Conservation (phyloP, 2,888 invertebrate genomes). For the Leptothorax acervorum region DNA sequence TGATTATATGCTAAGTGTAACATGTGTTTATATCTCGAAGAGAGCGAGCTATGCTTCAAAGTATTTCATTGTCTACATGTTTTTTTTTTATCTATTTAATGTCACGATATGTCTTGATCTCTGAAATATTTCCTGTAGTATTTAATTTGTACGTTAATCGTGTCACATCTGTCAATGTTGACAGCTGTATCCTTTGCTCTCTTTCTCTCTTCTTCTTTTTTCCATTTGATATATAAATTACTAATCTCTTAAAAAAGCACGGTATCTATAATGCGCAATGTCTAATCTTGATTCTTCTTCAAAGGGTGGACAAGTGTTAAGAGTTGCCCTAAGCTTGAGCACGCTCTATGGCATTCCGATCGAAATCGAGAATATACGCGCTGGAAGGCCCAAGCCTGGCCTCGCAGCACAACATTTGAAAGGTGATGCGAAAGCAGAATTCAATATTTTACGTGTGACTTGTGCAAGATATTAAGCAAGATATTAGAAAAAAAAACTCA, state of each 20-base stretch:
- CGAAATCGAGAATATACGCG: constrained; percentile 91
- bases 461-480: too few species aligned
- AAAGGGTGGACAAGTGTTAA: constrained; percentile 96
- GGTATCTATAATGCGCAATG: background rate
- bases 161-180: background rate
- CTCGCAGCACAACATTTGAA: constrained; percentile 93
- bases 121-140: background rate
- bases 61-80: background rate
- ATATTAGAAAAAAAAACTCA: background rate
- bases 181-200: background rate
- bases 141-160: background rate
- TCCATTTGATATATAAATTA: background rate
- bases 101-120: background rate
- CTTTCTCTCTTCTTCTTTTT: background rate
- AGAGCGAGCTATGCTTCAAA: background rate
- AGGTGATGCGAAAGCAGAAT: constrained; percentile 86
- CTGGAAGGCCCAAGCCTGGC: constrained; percentile 93
- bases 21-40: background rate
- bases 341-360: constrained; percentile 88
- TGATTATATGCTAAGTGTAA: background rate
- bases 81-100: background rate
- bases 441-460: background rate
- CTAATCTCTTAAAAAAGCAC: background rate
- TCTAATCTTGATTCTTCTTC: background rate
- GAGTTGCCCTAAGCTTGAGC: constrained; percentile 93